Percentiles rank a stretch among this genome's conserved stretches.
Conservation (phyloP, 2,797 vertebrate genomes). For the Pangasius mekongensis region DNA sequence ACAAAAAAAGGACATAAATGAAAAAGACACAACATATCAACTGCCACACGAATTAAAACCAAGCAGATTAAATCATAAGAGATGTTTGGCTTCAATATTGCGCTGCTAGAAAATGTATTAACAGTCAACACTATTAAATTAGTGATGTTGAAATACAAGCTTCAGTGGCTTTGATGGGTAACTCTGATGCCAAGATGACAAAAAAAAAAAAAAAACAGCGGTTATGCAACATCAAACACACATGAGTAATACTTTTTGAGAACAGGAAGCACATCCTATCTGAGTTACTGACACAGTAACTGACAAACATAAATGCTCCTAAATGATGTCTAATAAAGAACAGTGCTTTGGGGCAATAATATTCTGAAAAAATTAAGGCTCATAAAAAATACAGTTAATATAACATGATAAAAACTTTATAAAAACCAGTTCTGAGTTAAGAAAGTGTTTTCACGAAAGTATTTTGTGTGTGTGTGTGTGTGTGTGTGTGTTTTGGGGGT, state of each 20-base stretch:
- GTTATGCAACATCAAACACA: background rate
- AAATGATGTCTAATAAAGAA: background rate
- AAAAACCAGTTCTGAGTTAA: background rate
- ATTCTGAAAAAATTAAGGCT: background rate
- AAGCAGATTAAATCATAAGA: background rate
- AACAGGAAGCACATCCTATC: constrained; percentile 35
- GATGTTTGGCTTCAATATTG: background rate
- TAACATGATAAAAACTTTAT: background rate
- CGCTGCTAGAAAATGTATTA: background rate
- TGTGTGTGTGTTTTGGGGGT: background rate
- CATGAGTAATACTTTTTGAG: constrained; percentile 19
- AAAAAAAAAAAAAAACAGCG: background rate
- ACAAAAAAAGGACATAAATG: constrained; percentile 8
- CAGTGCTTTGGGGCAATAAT: too few species aligned
- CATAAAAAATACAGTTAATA: background rate
- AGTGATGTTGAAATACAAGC: background rate
- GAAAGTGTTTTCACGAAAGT: too few species aligned
- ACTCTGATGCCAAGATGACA: background rate
- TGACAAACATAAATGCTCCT: background rate
- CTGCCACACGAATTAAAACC: background rate
- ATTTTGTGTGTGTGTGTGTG: background rate
- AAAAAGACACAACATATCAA: background rate
- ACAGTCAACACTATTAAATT: background rate
- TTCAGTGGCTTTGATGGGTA: background rate
- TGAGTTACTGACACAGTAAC: background rate